phyloP scores from a whole-genome alignment of 1,140 invertebrate genomes.

The Drosophila bifasciata region DNA sequence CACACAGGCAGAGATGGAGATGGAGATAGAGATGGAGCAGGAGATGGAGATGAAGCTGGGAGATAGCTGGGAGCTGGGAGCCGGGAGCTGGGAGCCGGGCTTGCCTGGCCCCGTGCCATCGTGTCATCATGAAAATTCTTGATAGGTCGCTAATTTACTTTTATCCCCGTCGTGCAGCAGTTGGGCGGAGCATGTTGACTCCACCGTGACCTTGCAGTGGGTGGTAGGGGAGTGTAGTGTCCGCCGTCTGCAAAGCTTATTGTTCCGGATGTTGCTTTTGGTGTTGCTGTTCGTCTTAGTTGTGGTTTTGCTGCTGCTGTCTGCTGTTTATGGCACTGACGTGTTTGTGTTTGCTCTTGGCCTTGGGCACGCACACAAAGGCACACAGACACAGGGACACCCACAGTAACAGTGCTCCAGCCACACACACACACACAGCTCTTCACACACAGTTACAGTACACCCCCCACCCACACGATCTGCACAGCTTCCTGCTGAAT shows the following conservation, averaged over 20 bases:
- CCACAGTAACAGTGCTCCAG: too few relatives aligned
- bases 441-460: too few relatives aligned
- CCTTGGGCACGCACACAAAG: too few relatives aligned
- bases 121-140: background rate
- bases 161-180: conserved; percentile 6
- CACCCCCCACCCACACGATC: background rate
- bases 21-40: too few relatives aligned
- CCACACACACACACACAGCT: too few relatives aligned
- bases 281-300: too few relatives aligned
- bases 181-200: conserved; percentile 3
- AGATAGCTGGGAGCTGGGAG: too few relatives aligned
- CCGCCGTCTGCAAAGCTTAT: conserved; percentile 39
- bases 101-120: too few relatives aligned
- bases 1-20: background rate
- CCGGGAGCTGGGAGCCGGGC: too few relatives aligned
- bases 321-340: conserved; percentile 25
- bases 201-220: too few relatives aligned
- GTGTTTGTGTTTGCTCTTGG: background rate
- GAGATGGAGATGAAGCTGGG: too few relatives aligned
- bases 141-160: conserved; percentile 45
- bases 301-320: background rate
- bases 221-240: background rate
- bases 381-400: too few relatives aligned
- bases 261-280: conserved; percentile 33
- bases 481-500: conserved; percentile 17